Evolutionary conservation across 2,797 vertebrate species (phyloP), one percentile per base, ranked within the genome.

Genomic region (Eremophila alpestris): DNA sequence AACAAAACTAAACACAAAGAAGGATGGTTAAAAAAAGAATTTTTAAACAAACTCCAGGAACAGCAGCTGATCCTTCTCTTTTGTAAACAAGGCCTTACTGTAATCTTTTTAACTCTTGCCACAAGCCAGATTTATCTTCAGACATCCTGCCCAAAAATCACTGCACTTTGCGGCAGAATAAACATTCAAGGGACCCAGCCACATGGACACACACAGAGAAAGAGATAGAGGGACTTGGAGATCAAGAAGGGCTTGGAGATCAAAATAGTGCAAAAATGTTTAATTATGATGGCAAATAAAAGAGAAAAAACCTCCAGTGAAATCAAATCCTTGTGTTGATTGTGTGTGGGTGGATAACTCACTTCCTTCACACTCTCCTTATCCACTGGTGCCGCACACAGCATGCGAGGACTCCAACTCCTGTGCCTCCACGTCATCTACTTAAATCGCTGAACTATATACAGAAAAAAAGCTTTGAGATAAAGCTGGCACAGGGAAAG

Each of bases 11-110:
- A 98, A 98, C 96, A 97, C 51, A 96, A 95, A 96, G 90, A 94
- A 79, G 59, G 95, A 96, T 94, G 95, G 93, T 97, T 98, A 96
- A 96, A 97, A 94, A 91, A 97, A 97, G 96, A 97, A 97, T 97
- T 97, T 98, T 95, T 97, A 98, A 98, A 97, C 97, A 97, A 97
- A 97, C 95, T 91, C 91, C 90, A 95, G 95, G 95, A 97, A 79
- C 90, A 93, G 95, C 90, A 88, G 94, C 92, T 83, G 64, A 97
- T 94, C 91, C 89, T 87, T 96, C 75, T 95, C 93, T 97, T 97
- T 93, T 96, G 84, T 98, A 98, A 98, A 98, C 97, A 98, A 94
- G 95, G 67, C 82, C 92, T 94, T 93, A 78, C 81, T 90, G 86
- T 96, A 96, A 93, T 96, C 95, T 94, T 87, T 78, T 95, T 96